Percentiles rank a stretch among this genome's conserved stretches.
Evolutionary conservation across 2,888 invertebrate species (phyloP).

Genomic region (Apotomis capreana): DNA sequence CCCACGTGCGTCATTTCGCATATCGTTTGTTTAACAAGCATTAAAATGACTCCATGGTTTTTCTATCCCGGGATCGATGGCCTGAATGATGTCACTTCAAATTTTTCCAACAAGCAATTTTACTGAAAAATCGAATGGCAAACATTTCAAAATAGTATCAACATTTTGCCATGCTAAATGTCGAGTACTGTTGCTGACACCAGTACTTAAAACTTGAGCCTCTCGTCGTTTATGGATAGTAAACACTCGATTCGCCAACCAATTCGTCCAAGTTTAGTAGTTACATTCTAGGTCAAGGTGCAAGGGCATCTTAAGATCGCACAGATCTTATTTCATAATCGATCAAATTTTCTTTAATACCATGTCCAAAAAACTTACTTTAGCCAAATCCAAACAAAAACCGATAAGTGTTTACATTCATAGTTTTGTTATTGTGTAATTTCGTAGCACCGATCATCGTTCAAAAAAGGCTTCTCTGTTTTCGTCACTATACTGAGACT

Average conservation of each 20-base stretch:
- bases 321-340: background rate
- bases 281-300: conserved; percentile 7
- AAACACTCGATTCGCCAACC: conserved; percentile 1
- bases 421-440: no score
- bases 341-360: no score
- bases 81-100: conserved; percentile 7
- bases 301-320: background rate
- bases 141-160: conserved; percentile 19
- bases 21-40: conserved; percentile 14
- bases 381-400: no score
- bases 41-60: background rate
- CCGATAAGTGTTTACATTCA: no score
- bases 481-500: no score
- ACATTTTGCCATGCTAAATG: conserved; percentile 1
- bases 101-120: background rate
- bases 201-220: background rate
- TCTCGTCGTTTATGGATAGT: conserved; percentile 1
- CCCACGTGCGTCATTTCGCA: conserved; percentile 19
- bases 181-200: conserved; percentile 9
- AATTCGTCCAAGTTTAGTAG: background rate
- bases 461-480: no score
- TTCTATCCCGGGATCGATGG: background rate
- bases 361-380: no score
- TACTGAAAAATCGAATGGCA: background rate
- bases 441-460: no score